Evolutionary conservation across 64 coral and sea anemone species (phyloP).

Genomic region (Montipora cactus): DNA sequence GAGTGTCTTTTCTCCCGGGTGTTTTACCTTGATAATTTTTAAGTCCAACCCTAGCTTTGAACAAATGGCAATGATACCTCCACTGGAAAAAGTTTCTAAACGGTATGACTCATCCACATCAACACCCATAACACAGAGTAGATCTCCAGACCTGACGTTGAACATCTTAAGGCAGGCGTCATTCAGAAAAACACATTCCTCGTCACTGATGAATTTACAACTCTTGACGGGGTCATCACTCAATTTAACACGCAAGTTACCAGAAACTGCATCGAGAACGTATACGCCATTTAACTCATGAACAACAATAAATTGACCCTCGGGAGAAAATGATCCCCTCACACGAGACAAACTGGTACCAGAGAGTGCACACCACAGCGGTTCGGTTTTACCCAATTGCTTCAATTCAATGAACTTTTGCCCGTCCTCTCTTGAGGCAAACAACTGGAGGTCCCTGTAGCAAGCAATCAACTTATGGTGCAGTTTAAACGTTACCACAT

Average conservation of each 20-base stretch:
- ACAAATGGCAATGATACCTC: not conserved
- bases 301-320: no score
- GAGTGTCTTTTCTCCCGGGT: no score
- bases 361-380: not conserved
- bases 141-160: not conserved
- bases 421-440: no score
- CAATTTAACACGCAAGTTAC: not conserved
- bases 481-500: no score
- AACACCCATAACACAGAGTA: not conserved
- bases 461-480: no score
- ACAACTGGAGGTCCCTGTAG: no score
- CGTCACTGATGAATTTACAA: conserved; percentile 5
- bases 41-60: no score
- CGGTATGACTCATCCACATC: no score
- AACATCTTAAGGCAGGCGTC: not conserved
- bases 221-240: not conserved
- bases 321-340: no score
- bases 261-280: conserved; percentile 1
- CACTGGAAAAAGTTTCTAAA: not conserved
- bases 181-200: not conserved
- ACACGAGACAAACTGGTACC: not conserved
- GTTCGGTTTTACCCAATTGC: no score
- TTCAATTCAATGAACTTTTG: no score
- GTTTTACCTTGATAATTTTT: not conserved
- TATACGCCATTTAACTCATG: no score